Conservation (phyloP, 2,888 invertebrate genomes). For the Cataglyphis livida region DNA sequence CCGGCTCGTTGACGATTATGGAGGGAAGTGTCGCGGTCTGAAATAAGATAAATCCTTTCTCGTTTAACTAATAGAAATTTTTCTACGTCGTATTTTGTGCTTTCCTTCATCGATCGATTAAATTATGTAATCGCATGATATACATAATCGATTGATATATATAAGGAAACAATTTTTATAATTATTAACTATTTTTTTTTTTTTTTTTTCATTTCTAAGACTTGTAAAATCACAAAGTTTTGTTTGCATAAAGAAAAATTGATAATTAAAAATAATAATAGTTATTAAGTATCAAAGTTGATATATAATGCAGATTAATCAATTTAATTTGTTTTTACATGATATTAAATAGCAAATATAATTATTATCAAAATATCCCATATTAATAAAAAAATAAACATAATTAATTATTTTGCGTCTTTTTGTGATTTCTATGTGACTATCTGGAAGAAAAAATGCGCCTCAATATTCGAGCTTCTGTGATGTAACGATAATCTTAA, state of each 20-base stretch:
- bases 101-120: neutral
- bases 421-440: neutral
- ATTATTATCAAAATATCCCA: neutral
- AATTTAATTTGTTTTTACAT: neutral
- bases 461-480: neutral
- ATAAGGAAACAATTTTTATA: neutral
- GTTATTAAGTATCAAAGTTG: neutral
- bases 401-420: neutral
- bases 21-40: slow-evolving; percentile 59
- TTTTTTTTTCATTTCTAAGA: neutral
- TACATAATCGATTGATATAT: neutral
- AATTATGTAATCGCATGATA: slow-evolving; percentile 13
- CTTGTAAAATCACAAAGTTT: neutral
- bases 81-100: neutral
- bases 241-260: neutral
- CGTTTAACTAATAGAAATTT: neutral
- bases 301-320: neutral
- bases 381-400: neutral
- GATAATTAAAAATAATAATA: neutral
- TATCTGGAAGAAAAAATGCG: neutral
- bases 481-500: neutral
- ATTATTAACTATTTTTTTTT: neutral
- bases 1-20: slow-evolving; percentile 65
- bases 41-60: slow-evolving; percentile 11
- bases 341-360: neutral